Evolutionary conservation across 2,888 invertebrate genomes (phyloP).

Genomic region (Lottia gigantea): DNA sequence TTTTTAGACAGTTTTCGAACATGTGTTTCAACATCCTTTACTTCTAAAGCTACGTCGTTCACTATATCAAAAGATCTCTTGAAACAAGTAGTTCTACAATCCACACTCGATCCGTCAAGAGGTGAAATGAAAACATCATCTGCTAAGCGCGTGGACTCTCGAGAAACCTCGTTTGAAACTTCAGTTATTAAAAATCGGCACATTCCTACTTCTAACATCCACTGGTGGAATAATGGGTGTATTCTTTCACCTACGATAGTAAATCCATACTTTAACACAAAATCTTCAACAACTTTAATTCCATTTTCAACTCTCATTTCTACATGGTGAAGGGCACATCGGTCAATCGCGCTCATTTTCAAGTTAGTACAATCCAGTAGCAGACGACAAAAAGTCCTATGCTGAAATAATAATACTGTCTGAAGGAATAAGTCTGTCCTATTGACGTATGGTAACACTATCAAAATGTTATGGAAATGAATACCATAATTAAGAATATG

Average conservation of each 20-base stretch:
- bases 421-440: no score
- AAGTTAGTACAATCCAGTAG: no score
- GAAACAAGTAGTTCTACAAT: neutral
- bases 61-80: conserved; percentile 58
- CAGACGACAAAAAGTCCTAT: no score
- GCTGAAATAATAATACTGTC: no score
- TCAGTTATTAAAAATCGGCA: conserved; percentile 60
- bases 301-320: conserved; percentile 63
- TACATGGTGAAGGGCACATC: conserved; percentile 56
- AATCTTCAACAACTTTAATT: conserved; percentile 40
- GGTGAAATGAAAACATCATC: conserved; percentile 29
- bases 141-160: neutral
- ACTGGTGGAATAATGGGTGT: conserved; percentile 41
- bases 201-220: conserved; percentile 53
- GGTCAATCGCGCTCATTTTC: neutral
- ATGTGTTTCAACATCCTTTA: conserved; percentile 56
- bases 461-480: no score
- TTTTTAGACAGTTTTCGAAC: conserved; percentile 43
- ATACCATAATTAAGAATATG: no score
- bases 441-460: no score
- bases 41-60: conserved; percentile 68
- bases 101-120: conserved; percentile 13
- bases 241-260: conserved; percentile 42
- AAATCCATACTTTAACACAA: conserved; percentile 56
- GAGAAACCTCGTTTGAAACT: conserved; percentile 23